Evolutionary conservation across 92 coral and sea anemone species (phyloP).

Genomic region (Epizoanthus scotinus): DNA sequence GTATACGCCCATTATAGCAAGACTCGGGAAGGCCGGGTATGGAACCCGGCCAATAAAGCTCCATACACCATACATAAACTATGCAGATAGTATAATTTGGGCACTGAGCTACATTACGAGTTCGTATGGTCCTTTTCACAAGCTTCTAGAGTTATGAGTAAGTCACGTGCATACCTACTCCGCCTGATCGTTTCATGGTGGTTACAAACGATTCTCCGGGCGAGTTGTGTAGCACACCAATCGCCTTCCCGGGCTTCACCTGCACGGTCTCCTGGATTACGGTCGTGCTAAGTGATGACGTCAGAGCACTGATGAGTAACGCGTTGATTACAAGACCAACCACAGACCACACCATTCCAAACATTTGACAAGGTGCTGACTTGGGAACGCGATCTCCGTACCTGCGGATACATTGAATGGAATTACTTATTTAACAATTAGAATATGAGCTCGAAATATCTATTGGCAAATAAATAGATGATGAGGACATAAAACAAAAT

Average conservation of each 20-base stretch:
- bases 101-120: too few species aligned
- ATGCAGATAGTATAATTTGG: too few species aligned
- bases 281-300: not conserved
- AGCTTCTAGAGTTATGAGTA: not conserved
- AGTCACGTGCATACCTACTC: not conserved
- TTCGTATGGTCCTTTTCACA: not conserved
- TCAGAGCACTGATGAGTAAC: not conserved
- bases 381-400: conserved; percentile 6
- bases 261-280: not conserved
- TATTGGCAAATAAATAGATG: too few species aligned
- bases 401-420: not conserved
- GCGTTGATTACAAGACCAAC: not conserved
- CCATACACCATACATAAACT: too few species aligned
- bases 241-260: conserved; percentile 1
- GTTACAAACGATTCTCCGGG: not conserved
- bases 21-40: too few species aligned
- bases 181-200: not conserved
- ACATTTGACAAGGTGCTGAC: not conserved
- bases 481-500: too few species aligned
- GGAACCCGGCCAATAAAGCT: too few species aligned
- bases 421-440: too few species aligned
- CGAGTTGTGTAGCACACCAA: not conserved
- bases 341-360: conserved; percentile 3
- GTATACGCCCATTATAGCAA: too few species aligned
- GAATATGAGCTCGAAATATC: too few species aligned